phyloP scores from a whole-genome alignment of 2,888 invertebrate genomes.

The Iselma pallidipennis region DNA sequence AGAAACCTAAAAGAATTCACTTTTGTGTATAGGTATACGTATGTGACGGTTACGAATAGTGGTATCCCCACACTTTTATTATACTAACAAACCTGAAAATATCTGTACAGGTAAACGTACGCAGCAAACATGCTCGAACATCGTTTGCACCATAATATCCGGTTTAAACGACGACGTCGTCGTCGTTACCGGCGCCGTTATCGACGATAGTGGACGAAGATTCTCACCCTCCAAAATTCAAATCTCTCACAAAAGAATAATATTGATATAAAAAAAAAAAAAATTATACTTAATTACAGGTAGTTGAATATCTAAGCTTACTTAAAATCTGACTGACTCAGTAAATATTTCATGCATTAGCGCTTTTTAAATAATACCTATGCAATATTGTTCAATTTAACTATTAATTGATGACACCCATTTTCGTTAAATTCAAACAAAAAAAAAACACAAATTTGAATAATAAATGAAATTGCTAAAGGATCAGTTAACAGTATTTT shows the following conservation, averaged over 20 bases:
- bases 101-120: conserved; percentile 54
- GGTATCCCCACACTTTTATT: conserved; percentile 38
- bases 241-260: neutral
- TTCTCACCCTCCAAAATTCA: neutral
- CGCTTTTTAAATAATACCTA: too few relatives aligned
- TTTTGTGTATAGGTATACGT: neutral
- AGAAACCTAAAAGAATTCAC: neutral
- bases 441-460: too few relatives aligned
- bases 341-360: too few relatives aligned
- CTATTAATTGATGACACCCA: too few relatives aligned
- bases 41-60: conserved; percentile 23
- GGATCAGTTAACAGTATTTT: too few relatives aligned
- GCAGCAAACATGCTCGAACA: conserved; percentile 13
- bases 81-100: conserved; percentile 52
- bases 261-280: neutral
- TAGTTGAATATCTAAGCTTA: too few relatives aligned
- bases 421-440: too few relatives aligned
- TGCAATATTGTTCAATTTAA: too few relatives aligned
- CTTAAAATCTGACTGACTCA: too few relatives aligned
- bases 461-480: too few relatives aligned
- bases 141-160: conserved; percentile 17
- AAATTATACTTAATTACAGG: too few relatives aligned
- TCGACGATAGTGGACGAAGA: neutral
- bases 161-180: conserved; percentile 3
- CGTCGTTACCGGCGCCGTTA: neutral